Evolutionary conservation across 2,888 invertebrate genomes (phyloP).

Genomic region (Dryomyza anilis): DNA sequence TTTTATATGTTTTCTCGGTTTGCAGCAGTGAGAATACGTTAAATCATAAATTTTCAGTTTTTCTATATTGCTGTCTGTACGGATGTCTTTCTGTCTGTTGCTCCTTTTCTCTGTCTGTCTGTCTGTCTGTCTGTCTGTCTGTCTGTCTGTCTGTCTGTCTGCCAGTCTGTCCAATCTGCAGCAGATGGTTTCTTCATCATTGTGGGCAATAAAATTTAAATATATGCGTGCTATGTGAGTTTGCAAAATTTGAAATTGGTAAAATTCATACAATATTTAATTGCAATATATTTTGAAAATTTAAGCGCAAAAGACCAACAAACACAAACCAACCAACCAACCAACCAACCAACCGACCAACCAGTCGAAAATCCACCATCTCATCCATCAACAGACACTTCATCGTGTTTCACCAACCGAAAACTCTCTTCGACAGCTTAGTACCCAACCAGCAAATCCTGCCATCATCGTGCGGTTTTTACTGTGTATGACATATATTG

Average conservation of each 20-base stretch:
- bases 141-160: neutral
- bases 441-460: neutral
- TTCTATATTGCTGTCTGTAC: too few relatives aligned
- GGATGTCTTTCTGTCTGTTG: neutral
- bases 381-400: neutral
- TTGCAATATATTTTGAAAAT: too few relatives aligned
- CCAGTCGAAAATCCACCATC: neutral
- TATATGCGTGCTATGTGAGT: too few relatives aligned
- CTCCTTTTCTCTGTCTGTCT: neutral
- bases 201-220: neutral
- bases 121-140: neutral
- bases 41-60: constrained; percentile 12
- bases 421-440: too few relatives aligned
- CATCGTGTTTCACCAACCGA: neutral
- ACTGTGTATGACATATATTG: constrained; percentile 55
- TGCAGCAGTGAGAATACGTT: neutral
- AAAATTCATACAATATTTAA: too few relatives aligned
- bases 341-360: neutral
- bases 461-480: constrained; percentile 54
- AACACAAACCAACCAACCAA: neutral
- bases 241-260: neutral
- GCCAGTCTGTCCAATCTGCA: neutral
- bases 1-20: too few relatives aligned
- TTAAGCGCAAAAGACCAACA: neutral
- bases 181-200: neutral